A percentile compares a stretch with the other conserved stretches of the same genome.
These are phyloP conservation scores for Tridacna crocea DNA, from an alignment of 2,888 invertebrate species.

Conservation along the genomic window DNA sequence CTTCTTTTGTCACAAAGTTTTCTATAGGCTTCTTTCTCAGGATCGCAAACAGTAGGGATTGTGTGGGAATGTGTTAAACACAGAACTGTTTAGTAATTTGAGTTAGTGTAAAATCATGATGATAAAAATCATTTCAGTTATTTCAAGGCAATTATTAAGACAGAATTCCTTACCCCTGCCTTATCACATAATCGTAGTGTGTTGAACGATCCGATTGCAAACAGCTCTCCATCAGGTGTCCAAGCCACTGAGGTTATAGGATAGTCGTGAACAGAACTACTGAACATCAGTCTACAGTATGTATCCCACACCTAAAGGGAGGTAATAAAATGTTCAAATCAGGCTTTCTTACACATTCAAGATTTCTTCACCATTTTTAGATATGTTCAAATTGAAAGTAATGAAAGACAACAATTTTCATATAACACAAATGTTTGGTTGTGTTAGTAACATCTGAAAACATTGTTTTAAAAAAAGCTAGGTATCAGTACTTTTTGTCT, in stretches of 20 bases:
- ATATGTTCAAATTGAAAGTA: not conserved
- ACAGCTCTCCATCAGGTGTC: conserved; percentile 95
- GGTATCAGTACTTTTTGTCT: no score
- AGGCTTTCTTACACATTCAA: not conserved
- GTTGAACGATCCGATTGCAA: conserved; percentile 97
- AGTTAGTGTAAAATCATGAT: not conserved
- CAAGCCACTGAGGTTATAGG: conserved; percentile 96
- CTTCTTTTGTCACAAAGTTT: no score
- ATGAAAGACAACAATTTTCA: no score
- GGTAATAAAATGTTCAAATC: not conserved
- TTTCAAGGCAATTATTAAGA: no score
- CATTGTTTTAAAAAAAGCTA: no score
- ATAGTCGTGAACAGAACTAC: conserved; percentile 92
- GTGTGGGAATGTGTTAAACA: not conserved
- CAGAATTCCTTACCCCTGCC: conserved; percentile 92
- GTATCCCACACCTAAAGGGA: conserved; percentile 91
- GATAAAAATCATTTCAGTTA: no score
- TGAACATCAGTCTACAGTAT: conserved; percentile 94
- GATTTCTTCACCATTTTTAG: not conserved
- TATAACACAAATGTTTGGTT: no score
- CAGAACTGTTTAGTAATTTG: not conserved
- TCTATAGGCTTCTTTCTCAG: no score
- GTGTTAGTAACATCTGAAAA: no score
- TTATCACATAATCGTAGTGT: conserved; percentile 96
- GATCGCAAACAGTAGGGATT: no score